These are phyloP conservation scores for Incurvaria masculella DNA, from an alignment of 2,888 invertebrate genomes.

Conservation along the genomic window DNA sequence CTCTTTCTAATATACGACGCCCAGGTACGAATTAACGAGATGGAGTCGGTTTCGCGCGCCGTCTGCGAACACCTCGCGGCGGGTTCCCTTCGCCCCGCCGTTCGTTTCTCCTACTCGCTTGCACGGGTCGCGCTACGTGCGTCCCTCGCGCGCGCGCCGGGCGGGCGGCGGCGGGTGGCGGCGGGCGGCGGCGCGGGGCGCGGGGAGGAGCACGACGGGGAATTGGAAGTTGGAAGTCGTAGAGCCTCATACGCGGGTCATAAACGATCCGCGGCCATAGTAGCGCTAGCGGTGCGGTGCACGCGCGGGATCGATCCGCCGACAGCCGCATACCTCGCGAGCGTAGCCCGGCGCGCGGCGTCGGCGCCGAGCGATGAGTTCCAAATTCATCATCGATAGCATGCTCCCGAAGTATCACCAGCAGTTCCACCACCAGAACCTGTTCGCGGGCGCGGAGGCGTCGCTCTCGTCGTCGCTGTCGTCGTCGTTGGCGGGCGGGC, in stretches of 20 bases:
- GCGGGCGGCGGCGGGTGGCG: slow-evolving; percentile 48
- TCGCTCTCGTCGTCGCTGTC: slow-evolving; percentile 54
- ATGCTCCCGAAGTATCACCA: slow-evolving; percentile 93
- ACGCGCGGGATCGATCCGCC: slow-evolving; percentile 57
- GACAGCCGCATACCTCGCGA: slow-evolving; percentile 55
- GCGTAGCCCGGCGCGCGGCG: slow-evolving; percentile 48
- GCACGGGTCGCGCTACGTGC: slow-evolving; percentile 12
- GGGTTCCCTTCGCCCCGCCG: slow-evolving; percentile 30
- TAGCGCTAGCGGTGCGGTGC: slow-evolving; percentile 58
- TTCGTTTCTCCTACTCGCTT: slow-evolving; percentile 1
- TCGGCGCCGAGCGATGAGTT: slow-evolving; percentile 80
- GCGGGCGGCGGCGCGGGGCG: slow-evolving; percentile 25
- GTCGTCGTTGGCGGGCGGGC: slow-evolving; percentile 61
- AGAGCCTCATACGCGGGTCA: slow-evolving; percentile 83
- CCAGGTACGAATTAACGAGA: slow-evolving; percentile 58
- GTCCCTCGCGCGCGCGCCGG: slow-evolving; percentile 44
- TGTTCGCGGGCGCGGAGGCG: slow-evolving; percentile 64
- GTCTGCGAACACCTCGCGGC: slow-evolving; percentile 15
- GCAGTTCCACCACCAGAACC: slow-evolving; percentile 64
- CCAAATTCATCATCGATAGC: slow-evolving; percentile 97
- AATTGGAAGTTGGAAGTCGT: slow-evolving; percentile 82
- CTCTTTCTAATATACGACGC: slow-evolving; percentile 55
- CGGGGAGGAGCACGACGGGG: slow-evolving; percentile 62
- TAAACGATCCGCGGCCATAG: slow-evolving; percentile 77
- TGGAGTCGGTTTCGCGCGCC: slow-evolving; percentile 36